phyloP scores from a whole-genome alignment of 1,140 invertebrate genomes.

The silkworm (Bombyx mori) region DNA sequence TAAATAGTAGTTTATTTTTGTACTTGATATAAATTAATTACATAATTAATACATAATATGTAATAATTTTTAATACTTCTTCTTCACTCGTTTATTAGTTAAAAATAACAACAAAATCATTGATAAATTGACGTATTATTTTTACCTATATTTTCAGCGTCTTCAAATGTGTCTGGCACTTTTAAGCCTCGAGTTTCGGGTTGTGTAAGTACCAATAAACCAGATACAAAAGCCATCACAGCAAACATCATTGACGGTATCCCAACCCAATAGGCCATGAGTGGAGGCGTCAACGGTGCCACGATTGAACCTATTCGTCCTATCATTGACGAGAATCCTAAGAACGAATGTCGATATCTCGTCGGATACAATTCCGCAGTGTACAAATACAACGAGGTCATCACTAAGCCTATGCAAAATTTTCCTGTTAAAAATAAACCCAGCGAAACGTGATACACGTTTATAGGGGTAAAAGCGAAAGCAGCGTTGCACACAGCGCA shows the following conservation, averaged over 20 bases:
- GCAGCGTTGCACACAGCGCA: conserved; percentile 46
- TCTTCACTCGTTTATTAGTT: no score
- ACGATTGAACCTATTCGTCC: conserved; percentile 82
- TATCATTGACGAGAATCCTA: conserved; percentile 81
- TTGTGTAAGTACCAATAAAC: conserved; percentile 73
- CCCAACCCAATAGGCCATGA: conserved; percentile 50
- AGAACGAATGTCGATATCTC: conserved; percentile 75
- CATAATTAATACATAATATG: no score
- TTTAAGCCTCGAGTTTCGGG: conserved; percentile 79
- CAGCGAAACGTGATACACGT: conserved; percentile 34
- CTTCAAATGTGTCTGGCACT: conserved; percentile 80
- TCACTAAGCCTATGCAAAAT: conserved; percentile 58
- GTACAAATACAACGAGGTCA: conserved; percentile 79
- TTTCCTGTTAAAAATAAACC: conserved; percentile 49
- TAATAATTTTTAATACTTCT: no score
- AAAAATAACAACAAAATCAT: no score
- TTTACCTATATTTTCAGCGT: conserved; percentile 75
- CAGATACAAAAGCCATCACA: conserved; percentile 73
- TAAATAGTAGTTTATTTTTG: no score
- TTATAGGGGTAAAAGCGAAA: conserved; percentile 45
- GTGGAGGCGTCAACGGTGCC: conserved; percentile 77
- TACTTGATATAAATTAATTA: no score
- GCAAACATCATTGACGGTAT: conserved; percentile 79
- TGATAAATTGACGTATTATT: conserved; percentile 1
- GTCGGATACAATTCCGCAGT: conserved; percentile 84